Evolutionary conservation across 2,113 vertebrate genomes (phyloP).

Genomic region (Sceloporus tristichus): DNA sequence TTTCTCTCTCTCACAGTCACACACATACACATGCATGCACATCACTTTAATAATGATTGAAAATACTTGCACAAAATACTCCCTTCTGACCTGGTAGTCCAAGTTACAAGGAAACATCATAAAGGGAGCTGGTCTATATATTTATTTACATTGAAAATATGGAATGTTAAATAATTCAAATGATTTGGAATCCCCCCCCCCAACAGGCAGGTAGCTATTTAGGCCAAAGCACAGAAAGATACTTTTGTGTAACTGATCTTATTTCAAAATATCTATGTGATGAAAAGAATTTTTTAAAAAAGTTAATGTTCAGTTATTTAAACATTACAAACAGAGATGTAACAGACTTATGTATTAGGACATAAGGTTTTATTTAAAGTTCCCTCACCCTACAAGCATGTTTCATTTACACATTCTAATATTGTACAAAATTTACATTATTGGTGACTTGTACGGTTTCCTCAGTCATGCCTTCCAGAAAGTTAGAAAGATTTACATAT

Average conservation of each 20-base stretch:
- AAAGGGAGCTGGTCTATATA: conserved; percentile 13
- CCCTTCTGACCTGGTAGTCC: conserved; percentile 12
- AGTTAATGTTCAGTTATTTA: conserved; percentile 71
- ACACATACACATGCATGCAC: background rate
- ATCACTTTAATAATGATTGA: background rate
- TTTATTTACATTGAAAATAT: conserved; percentile 10
- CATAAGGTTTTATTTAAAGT: conserved; percentile 91
- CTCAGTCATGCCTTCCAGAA: conserved; percentile 82
- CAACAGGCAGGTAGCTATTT: conserved; percentile 24
- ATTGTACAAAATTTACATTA: conserved; percentile 90
- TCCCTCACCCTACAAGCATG: conserved; percentile 85
- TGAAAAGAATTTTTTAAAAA: conserved; percentile 70
- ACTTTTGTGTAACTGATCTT: conserved; percentile 23
- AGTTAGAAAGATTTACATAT: conserved; percentile 83
- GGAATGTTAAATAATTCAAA: conserved; percentile 22
- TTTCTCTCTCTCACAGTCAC: background rate
- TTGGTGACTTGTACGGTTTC: conserved; percentile 79
- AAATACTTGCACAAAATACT: conserved; percentile 26
- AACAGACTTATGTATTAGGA: conserved; percentile 80
- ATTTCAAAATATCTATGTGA: conserved; percentile 60
- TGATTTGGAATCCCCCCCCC: conserved; percentile 38
- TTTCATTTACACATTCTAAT: conserved; percentile 88
- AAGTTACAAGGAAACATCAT: conserved; percentile 21
- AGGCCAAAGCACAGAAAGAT: background rate
- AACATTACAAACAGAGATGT: conserved; percentile 73